Percentiles rank a stretch among this genome's conserved stretches.
Conservation (phyloP, 2,797 vertebrate genomes). For the Miichthys miiuy region DNA sequence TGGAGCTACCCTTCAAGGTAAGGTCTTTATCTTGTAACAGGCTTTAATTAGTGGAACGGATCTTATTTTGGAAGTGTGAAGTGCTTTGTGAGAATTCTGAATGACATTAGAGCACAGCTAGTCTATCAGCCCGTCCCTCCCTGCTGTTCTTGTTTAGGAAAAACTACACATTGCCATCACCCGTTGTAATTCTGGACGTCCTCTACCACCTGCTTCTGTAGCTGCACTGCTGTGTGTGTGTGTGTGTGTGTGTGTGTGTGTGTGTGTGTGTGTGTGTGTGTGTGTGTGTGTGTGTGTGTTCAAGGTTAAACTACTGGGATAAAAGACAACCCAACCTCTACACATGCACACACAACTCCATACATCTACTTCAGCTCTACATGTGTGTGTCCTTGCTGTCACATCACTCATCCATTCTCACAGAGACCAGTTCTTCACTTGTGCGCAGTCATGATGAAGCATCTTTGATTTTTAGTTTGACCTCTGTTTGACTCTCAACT, state of each 20-base stretch:
- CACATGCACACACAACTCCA: slow-evolving; percentile 22
- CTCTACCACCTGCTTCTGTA: slow-evolving; percentile 52
- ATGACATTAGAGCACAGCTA: slow-evolving; percentile 19
- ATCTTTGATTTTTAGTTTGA: slow-evolving; percentile 20
- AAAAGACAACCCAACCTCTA: slow-evolving; percentile 3
- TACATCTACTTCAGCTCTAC: background rate
- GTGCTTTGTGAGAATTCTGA: background rate
- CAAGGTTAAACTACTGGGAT: slow-evolving; percentile 73
- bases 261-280: slow-evolving; percentile 19
- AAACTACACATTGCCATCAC: slow-evolving; percentile 28
- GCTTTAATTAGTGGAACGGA: background rate
- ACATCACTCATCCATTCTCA: slow-evolving; percentile 26
- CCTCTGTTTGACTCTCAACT: slow-evolving; percentile 54
- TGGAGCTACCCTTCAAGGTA: background rate
- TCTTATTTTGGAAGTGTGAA: slow-evolving; percentile 41
- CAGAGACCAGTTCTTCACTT: slow-evolving; percentile 10
- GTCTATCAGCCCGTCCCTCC: slow-evolving; percentile 9
- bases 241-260: slow-evolving; percentile 11
- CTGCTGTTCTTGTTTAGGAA: slow-evolving; percentile 43
- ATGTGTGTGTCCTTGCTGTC: slow-evolving; percentile 47
- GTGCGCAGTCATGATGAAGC: slow-evolving; percentile 5
- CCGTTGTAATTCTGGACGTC: slow-evolving; percentile 41
- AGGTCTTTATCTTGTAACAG: slow-evolving; percentile 11
- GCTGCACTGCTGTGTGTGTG: slow-evolving; percentile 20
- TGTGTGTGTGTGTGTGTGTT: slow-evolving; percentile 23